A percentile compares a stretch with the other conserved stretches of the same genome.
These are phyloP conservation scores for Sebastes ruberrimus DNA, from an alignment of 2,797 vertebrate genomes.

Conservation along the genomic window DNA sequence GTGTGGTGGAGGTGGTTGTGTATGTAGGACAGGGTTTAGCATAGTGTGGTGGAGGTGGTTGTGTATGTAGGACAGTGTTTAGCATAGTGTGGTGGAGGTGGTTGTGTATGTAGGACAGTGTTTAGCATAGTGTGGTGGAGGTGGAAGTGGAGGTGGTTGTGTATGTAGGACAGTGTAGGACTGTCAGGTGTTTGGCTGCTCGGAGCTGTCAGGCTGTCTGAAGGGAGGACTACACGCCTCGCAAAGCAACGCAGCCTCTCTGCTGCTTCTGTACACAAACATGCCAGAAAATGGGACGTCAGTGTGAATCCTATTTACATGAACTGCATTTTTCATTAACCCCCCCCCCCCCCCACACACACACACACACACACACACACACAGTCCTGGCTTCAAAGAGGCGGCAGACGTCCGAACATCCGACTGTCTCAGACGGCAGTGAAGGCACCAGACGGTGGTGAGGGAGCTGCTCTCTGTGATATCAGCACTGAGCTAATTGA, in stretches of 20 bases:
- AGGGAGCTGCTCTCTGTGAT: not conserved
- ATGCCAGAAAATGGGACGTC: slow-evolving; percentile 30
- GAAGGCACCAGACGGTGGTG: not conserved
- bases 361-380: not conserved
- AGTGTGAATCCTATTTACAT: slow-evolving; percentile 40
- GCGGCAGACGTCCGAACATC: no score
- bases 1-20: no score
- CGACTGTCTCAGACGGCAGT: not conserved
- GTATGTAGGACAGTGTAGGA: slow-evolving; percentile 8
- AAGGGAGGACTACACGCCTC: slow-evolving; percentile 8
- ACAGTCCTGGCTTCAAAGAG: not conserved
- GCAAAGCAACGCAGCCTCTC: not conserved
- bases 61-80: no score
- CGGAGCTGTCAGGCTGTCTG: slow-evolving; percentile 44
- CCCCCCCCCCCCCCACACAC: not conserved
- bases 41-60: no score
- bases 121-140: not conserved
- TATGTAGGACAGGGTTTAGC: no score
- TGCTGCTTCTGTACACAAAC: slow-evolving; percentile 21
- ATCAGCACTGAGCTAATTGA: slow-evolving; percentile 18
- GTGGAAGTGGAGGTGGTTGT: not conserved
- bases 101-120: no score
- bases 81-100: no score
- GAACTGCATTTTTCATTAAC: not conserved
- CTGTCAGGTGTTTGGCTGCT: not conserved